These are phyloP conservation scores for Ladona fulva DNA, from an alignment of 1,140 invertebrate species.

Conservation along the genomic window DNA sequence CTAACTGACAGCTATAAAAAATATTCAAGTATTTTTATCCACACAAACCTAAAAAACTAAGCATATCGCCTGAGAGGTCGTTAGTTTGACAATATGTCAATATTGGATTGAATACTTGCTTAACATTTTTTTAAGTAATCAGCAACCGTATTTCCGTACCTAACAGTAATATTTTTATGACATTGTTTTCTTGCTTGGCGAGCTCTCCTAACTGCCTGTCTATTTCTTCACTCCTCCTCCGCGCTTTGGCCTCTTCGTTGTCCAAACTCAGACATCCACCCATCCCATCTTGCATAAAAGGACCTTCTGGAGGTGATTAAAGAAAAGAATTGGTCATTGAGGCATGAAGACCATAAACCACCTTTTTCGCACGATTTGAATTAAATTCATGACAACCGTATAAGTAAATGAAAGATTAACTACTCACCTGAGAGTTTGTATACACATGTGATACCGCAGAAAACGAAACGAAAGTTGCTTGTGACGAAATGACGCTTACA, in stretches of 20 bases:
- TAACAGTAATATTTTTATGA: slow-evolving; percentile 41
- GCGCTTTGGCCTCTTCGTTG: slow-evolving; percentile 39
- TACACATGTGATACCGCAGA: background rate
- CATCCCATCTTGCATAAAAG: slow-evolving; percentile 29
- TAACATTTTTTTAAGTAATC: too few species aligned
- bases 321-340: background rate
- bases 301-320: background rate
- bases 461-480: background rate
- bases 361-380: background rate
- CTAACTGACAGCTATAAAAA: too few species aligned
- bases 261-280: slow-evolving; percentile 42
- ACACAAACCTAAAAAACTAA: too few species aligned
- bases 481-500: background rate
- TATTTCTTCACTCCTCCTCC: slow-evolving; percentile 38
- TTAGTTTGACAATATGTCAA: too few species aligned
- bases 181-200: slow-evolving; percentile 39
- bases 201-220: slow-evolving; percentile 37
- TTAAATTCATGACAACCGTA: background rate
- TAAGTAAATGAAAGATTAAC: background rate
- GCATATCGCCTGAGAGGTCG: too few species aligned
- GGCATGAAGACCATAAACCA: background rate
- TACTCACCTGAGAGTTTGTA: background rate
- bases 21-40: too few species aligned
- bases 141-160: slow-evolving; percentile 32
- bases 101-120: too few species aligned